Evolutionary conservation across 1,140 invertebrate species (phyloP).

Genomic region (Philopotamus ludificatus): DNA sequence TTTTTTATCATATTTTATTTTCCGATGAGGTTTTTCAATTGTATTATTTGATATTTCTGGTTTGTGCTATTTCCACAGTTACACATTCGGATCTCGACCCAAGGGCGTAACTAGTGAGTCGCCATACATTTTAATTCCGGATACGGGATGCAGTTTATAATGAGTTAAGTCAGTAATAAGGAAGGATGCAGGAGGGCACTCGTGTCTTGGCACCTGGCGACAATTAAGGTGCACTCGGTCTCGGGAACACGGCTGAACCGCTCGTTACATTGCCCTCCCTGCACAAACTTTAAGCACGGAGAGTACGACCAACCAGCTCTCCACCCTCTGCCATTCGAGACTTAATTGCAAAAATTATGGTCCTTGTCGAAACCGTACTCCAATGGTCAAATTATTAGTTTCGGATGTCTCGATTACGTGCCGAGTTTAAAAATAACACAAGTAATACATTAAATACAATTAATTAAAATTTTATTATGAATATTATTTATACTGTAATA

Average conservation of each 20-base stretch:
- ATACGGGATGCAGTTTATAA: constrained; percentile 12
- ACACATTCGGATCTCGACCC: too few species aligned
- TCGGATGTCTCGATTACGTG: background rate
- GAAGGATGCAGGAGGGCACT: constrained; percentile 9
- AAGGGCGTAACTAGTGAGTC: too few species aligned
- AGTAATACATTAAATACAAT: background rate
- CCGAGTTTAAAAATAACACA: background rate
- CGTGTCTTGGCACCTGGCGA: constrained; percentile 30
- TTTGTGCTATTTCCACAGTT: too few species aligned
- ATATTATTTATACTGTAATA: background rate
- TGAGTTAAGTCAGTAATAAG: constrained; percentile 27
- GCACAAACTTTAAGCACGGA: background rate
- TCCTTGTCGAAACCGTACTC: too few species aligned
- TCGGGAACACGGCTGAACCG: constrained; percentile 7
- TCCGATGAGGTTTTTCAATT: too few species aligned
- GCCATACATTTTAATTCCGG: constrained; percentile 15
- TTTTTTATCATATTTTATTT: too few species aligned
- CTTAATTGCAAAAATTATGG: too few species aligned
- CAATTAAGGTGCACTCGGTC: constrained; percentile 25
- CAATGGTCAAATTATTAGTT: too few species aligned
- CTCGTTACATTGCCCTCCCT: constrained; percentile 23
- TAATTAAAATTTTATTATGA: background rate
- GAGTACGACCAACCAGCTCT: background rate
- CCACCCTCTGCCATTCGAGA: too few species aligned
- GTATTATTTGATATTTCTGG: too few species aligned